phyloP scores from a whole-genome alignment of 2,113 vertebrate genomes.

The Acinonyx jubatus region DNA sequence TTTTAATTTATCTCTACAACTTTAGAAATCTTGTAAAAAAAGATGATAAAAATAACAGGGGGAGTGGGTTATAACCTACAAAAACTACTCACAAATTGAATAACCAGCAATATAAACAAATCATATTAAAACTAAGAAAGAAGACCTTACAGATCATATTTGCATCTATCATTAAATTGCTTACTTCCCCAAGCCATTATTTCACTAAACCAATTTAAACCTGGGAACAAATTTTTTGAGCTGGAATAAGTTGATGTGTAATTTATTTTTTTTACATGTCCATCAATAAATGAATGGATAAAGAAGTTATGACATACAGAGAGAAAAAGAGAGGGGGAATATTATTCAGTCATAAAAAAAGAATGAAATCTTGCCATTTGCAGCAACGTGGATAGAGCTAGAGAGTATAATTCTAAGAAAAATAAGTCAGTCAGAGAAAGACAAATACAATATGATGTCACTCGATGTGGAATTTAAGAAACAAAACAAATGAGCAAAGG shows the following conservation, averaged over 20 bases:
- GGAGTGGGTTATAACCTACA: neutral
- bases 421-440: neutral
- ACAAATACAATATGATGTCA: neutral
- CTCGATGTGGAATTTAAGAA: neutral
- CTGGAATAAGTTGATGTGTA: neutral
- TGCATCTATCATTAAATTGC: conserved; percentile 16
- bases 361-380: neutral
- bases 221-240: neutral
- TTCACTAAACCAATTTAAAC: neutral
- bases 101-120: neutral
- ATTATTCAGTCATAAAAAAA: neutral
- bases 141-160: neutral
- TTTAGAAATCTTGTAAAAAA: conserved; percentile 6
- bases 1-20: neutral
- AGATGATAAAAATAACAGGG: neutral
- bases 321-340: neutral
- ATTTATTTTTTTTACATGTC: neutral
- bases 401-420: neutral
- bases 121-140: neutral
- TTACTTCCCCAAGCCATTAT: conserved; percentile 13
- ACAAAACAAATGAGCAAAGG: neutral
- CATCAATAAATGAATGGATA: neutral
- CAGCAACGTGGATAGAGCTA: neutral
- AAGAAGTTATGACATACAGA: neutral
- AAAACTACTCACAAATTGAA: neutral